These are phyloP conservation scores for Dynastes hyllus DNA, from an alignment of 2,888 invertebrate species.

Conservation along the genomic window DNA sequence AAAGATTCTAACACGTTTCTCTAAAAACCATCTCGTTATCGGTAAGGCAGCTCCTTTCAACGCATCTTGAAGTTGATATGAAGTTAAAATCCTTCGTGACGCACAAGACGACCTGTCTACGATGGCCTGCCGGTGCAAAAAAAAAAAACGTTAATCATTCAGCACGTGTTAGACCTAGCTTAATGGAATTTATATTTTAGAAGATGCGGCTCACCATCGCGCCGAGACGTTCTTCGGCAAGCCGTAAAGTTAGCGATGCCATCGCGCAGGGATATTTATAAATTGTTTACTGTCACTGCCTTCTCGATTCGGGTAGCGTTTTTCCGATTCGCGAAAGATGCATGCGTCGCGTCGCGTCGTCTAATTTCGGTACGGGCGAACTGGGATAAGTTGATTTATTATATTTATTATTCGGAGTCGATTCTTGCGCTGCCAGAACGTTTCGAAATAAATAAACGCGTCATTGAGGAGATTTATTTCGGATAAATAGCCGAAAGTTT, in stretches of 20 bases:
- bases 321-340: not conserved
- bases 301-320: not conserved
- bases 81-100: not conserved
- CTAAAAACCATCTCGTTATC: too few species aligned
- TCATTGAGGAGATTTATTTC: not conserved
- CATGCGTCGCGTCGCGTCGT: too few species aligned
- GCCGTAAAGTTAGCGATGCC: not conserved
- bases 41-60: too few species aligned
- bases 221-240: constrained; percentile 28
- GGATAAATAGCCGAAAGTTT: not conserved
- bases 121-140: not conserved
- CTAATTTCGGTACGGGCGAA: not conserved
- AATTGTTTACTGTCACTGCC: constrained; percentile 29
- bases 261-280: constrained; percentile 24
- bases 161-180: constrained; percentile 44
- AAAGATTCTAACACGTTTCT: too few species aligned
- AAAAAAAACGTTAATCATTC: constrained; percentile 42
- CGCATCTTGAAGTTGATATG: too few species aligned
- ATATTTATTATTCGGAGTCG: constrained; percentile 11
- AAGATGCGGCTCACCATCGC: not conserved
- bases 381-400: not conserved
- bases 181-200: constrained; percentile 46
- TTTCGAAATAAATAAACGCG: not conserved
- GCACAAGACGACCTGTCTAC: constrained; percentile 18
- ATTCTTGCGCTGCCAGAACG: not conserved